Evolutionary conservation across 2,113 vertebrate genomes (phyloP).

Genomic region (Ctenodactylus gundi): DNA sequence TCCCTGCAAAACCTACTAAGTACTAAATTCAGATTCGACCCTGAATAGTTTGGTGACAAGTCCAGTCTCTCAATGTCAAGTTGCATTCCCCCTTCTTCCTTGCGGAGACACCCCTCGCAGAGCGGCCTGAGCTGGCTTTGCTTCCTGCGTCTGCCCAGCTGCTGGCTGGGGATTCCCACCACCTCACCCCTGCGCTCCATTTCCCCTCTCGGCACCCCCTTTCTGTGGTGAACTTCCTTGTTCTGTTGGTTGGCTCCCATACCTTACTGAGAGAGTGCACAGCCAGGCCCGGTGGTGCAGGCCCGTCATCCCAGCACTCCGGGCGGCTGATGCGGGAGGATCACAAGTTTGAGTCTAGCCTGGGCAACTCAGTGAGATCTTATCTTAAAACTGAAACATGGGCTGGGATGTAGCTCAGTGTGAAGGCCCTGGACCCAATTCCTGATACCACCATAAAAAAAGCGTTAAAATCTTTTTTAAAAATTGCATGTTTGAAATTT

Average conservation of each 20-base stretch:
- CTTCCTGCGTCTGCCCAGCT: not conserved
- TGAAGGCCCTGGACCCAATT: no score
- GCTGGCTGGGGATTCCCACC: not conserved
- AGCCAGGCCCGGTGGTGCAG: no score
- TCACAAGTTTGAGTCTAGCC: no score
- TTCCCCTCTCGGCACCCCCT: not conserved
- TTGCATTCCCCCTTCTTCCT: accelerated
- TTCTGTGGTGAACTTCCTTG: constrained; percentile 1
- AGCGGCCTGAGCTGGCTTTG: not conserved
- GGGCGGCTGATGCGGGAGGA: no score
- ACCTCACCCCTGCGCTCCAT: not conserved
- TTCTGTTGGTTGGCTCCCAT: not conserved
- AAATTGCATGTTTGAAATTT: not conserved
- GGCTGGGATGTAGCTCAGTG: no score
- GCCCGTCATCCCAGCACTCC: no score
- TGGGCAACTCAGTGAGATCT: no score
- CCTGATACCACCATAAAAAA: no score
- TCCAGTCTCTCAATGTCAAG: not conserved
- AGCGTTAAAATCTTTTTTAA: not conserved
- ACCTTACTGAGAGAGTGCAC: not conserved
- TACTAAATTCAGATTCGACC: not conserved
- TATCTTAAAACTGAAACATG: no score
- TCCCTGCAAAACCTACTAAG: not conserved
- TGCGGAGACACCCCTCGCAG: not conserved
- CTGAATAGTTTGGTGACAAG: not conserved